Evolutionary conservation across 2,113 vertebrate genomes (phyloP), one percentile per base, ranked within the genome.

Genomic region (Gracilinanus agilis): DNA sequence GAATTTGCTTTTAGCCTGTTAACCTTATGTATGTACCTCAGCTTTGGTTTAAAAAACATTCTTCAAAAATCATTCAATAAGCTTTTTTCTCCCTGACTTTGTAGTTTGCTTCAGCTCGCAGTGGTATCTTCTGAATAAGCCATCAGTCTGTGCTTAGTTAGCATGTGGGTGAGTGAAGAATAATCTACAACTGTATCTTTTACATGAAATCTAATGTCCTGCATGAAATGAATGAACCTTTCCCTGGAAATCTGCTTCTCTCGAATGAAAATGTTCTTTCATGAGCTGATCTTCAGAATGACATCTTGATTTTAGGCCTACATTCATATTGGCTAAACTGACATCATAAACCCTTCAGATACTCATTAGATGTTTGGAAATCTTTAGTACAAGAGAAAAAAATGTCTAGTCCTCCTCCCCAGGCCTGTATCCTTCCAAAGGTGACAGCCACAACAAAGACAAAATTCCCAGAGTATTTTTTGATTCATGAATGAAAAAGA

Each of bases 71-170:
- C 98, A 95, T 96, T 96, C 97, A 99, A 97, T 98, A 96, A 98
- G 97, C 96, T 99, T 95, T 98, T 99, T 97, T 99, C 97, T 98
- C 98, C 98, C 98, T 98, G 99, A 98, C 98, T 98, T 98, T 99
- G 95, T 99, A 99, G 99, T 99, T 98, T 95, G 95, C 98, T 96
- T 98, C 98, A 97, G 96, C 99, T 98, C 98, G 97, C 97, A 97
- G 98, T 98, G 98, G 98, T 98, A 98, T 99, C 98, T 99, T 99
- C 99, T 99, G 99, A 99, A 95, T 98, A 97, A 98, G 95, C 95
- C 98, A 90, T 98, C 98, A 98, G 94, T 97, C 97, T 98, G 97
- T 98, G 98, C 98, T 98, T 98, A 98, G 98, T 98, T 98, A 98
- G 98, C 95, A 29, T 98, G 98, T 98, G 97, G 98, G 98, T 99